These are phyloP conservation scores for Cataglyphis hispanica DNA, from an alignment of 1,140 invertebrate species.

Conservation along the genomic window DNA sequence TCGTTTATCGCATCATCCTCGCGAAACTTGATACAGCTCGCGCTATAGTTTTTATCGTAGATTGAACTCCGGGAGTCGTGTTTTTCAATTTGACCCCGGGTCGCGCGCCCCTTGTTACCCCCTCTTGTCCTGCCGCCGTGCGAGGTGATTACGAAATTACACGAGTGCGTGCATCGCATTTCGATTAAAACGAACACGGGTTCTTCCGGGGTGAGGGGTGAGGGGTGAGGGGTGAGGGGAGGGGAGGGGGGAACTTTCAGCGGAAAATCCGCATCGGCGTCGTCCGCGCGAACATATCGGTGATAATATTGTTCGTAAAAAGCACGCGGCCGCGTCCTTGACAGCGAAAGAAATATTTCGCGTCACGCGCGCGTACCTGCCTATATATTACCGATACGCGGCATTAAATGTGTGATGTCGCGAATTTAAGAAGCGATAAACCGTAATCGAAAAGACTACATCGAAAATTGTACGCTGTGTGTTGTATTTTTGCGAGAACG, in stretches of 20 bases:
- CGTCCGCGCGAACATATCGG: not conserved
- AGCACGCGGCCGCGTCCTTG: constrained; percentile 22
- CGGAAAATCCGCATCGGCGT: not conserved
- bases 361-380: not conserved
- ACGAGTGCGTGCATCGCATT: constrained; percentile 55
- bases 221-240: too few relatives aligned
- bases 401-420: constrained; percentile 28
- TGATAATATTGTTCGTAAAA: constrained; percentile 21
- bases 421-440: constrained; percentile 1
- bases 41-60: constrained; percentile 48
- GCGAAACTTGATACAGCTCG: constrained; percentile 63
- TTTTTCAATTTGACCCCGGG: constrained; percentile 69
- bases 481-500: not conserved
- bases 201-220: constrained; percentile 8
- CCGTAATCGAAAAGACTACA: constrained; percentile 5
- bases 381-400: not conserved
- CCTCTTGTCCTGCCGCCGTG: not conserved
- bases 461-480: constrained; percentile 14
- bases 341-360: constrained; percentile 35
- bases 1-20: constrained; percentile 68
- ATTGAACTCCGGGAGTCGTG: constrained; percentile 59
- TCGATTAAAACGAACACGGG: constrained; percentile 54
- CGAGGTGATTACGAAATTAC: constrained; percentile 62
- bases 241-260: not conserved
- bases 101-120: not conserved